A percentile compares a stretch with the other conserved stretches of the same genome.
Conservation (phyloP, 2,113 vertebrate species). For the Scopus umbretta region DNA sequence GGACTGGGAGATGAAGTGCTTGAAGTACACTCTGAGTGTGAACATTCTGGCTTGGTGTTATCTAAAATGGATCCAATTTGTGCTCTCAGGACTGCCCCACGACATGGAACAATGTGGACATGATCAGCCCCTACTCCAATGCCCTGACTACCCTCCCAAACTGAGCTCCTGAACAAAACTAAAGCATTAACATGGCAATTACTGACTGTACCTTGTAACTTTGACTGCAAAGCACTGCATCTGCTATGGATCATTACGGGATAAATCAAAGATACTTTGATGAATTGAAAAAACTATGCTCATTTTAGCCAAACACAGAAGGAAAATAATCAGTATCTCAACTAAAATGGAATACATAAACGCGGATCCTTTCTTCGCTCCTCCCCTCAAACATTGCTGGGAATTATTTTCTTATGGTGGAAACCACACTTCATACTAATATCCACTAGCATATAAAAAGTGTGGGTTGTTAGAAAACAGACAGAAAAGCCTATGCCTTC, state of each 20-base stretch:
- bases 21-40: neutral
- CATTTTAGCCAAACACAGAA: neutral
- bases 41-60: neutral
- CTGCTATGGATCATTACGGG: neutral
- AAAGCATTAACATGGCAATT: neutral
- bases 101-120: too few relatives aligned
- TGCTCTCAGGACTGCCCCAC: neutral
- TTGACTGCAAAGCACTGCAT: rapidly evolving
- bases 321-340: neutral
- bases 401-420: neutral
- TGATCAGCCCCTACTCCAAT: too few relatives aligned
- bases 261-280: neutral
- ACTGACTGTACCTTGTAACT: neutral
- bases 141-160: neutral
- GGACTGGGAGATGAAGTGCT: neutral
- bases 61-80: neutral
- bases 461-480: neutral
- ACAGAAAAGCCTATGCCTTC: conserved; percentile 49
- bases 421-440: neutral
- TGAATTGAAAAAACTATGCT: neutral
- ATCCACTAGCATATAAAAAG: neutral
- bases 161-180: neutral
- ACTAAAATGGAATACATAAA: neutral
- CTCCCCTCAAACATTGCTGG: neutral
- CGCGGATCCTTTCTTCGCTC: neutral